Percentiles rank a stretch among this genome's conserved stretches.
These are phyloP conservation scores for Asteroscopus sphinx DNA, from an alignment of 2,888 invertebrate genomes.

Conservation along the genomic window DNA sequence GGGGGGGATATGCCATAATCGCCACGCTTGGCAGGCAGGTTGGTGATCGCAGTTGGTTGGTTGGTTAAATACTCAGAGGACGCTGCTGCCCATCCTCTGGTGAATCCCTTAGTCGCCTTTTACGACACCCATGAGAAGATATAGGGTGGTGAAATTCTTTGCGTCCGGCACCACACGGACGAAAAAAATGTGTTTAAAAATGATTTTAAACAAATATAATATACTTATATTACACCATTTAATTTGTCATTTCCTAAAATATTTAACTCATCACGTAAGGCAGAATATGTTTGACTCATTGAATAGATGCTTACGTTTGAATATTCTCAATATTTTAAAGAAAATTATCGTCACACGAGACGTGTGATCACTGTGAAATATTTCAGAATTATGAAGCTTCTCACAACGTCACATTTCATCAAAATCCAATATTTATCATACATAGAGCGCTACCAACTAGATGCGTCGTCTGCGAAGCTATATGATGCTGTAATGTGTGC, in stretches of 20 bases:
- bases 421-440: conserved; percentile 44
- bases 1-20: too few species aligned
- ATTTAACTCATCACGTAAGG: conserved; percentile 5
- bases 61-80: too few species aligned
- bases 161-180: too few species aligned
- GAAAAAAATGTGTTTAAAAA: too few species aligned
- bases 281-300: conserved; percentile 8
- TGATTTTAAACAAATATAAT: too few species aligned
- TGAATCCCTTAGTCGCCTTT: too few species aligned
- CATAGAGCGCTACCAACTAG: conserved; percentile 43
- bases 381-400: conserved; percentile 39
- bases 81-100: too few species aligned
- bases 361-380: conserved; percentile 37
- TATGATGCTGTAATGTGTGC: conserved; percentile 1
- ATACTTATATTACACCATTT: not conserved
- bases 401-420: conserved; percentile 48
- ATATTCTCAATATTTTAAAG: conserved; percentile 31
- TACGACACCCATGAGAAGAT: too few species aligned
- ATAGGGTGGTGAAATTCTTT: too few species aligned
- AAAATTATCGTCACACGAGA: conserved; percentile 38
- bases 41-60: too few species aligned
- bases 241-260: not conserved
- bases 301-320: too few species aligned
- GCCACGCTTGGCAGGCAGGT: too few species aligned
- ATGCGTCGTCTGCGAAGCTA: conserved; percentile 11